A percentile compares a stretch with the other conserved stretches of the same genome.
phyloP scores from a whole-genome alignment of 2,797 vertebrate genomes.

The Hybognathus amarus region DNA sequence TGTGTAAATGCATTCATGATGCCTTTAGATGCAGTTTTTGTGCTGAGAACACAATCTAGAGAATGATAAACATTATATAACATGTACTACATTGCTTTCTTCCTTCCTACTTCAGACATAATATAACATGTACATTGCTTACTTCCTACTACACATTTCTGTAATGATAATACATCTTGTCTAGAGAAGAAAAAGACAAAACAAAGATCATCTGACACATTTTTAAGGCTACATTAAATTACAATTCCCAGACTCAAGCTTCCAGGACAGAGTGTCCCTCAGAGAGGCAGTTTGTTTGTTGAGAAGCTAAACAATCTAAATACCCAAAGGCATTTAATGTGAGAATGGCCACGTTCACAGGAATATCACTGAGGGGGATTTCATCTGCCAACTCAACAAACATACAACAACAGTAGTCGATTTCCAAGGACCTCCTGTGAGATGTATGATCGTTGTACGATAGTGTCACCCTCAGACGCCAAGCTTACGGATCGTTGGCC shows the following conservation, averaged over 20 bases:
- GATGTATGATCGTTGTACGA: background rate
- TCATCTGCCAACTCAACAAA: background rate
- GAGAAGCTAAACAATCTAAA: slow-evolving; percentile 64
- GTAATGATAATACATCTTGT: background rate
- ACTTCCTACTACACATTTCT: background rate
- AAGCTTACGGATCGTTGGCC: background rate
- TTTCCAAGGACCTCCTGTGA: background rate
- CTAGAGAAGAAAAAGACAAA: background rate
- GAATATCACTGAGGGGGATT: slow-evolving; percentile 45
- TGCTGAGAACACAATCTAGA: background rate
- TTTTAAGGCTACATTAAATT: background rate
- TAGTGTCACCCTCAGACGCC: background rate
- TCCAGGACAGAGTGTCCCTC: slow-evolving; percentile 47
- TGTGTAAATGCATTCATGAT: background rate
- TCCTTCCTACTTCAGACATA: background rate
- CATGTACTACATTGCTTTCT: background rate
- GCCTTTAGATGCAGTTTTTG: background rate
- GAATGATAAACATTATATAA: background rate
- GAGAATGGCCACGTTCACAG: slow-evolving; percentile 51
- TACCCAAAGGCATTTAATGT: slow-evolving; percentile 62
- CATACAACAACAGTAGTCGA: background rate
- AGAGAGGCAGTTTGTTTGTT: slow-evolving; percentile 67
- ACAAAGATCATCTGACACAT: background rate
- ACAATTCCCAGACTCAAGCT: slow-evolving; percentile 13
- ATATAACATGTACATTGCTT: background rate